Percentiles rank a stretch among this genome's conserved stretches.
These are phyloP conservation scores for Limosa lapponica DNA, from an alignment of 2,797 vertebrate genomes.

Conservation along the genomic window DNA sequence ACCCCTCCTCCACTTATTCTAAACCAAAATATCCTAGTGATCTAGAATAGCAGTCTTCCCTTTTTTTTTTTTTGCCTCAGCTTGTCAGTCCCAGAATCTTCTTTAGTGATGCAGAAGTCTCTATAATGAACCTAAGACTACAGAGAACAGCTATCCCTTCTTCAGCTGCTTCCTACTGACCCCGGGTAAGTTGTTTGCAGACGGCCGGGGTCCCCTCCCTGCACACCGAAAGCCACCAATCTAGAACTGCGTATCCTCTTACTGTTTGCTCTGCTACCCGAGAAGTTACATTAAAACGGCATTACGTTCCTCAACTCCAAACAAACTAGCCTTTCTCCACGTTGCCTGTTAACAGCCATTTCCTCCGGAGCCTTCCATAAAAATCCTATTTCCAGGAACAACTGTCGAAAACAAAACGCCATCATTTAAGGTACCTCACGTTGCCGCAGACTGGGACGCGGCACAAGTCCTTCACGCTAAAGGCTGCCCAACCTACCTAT, in stretches of 20 bases:
- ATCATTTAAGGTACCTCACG: accelerated
- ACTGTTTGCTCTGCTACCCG: constrained; percentile 32
- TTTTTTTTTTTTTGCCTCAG: not conserved
- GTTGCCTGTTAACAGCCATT: not conserved
- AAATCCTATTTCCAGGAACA: not conserved
- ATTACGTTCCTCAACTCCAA: not conserved
- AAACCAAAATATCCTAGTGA: not conserved
- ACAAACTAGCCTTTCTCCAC: not conserved
- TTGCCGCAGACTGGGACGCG: accelerated
- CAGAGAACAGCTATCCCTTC: not conserved
- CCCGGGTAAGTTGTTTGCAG: not conserved
- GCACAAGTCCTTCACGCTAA: not conserved
- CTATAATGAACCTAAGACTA: accelerated
- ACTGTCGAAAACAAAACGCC: accelerated
- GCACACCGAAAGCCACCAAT: not conserved
- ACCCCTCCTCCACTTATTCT: not conserved
- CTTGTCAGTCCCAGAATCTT: not conserved
- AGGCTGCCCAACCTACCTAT: constrained; percentile 16
- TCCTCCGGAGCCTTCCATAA: not conserved
- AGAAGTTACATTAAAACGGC: constrained; percentile 35
- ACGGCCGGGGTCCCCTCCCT: not conserved
- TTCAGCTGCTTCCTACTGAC: not conserved
- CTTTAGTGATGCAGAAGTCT: not conserved
- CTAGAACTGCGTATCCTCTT: constrained; percentile 50
- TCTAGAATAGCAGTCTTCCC: not conserved